phyloP scores from a whole-genome alignment of 2,888 invertebrate genomes.

The Cloeon dipterum region DNA sequence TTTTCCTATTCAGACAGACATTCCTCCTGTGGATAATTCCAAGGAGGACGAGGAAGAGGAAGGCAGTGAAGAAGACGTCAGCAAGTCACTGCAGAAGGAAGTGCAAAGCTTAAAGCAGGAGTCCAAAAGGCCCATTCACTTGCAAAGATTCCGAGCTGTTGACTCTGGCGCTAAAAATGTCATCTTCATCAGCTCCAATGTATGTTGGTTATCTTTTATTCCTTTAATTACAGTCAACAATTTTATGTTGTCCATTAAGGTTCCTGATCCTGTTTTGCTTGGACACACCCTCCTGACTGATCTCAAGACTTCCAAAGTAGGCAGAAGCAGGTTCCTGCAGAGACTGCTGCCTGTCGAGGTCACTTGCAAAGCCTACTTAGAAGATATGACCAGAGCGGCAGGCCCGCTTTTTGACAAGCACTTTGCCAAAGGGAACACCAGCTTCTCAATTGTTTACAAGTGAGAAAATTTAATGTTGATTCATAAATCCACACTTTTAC shows the following conservation, averaged over 20 bases:
- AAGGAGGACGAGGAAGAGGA: constrained; percentile 28
- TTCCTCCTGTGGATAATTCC: constrained; percentile 30
- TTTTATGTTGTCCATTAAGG: no score
- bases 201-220: constrained; percentile 7
- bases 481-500: no score
- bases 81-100: constrained; percentile 10
- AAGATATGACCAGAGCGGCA: constrained; percentile 46
- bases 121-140: constrained; percentile 4
- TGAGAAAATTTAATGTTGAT: no score
- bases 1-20: no score
- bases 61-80: constrained; percentile 17
- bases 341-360: constrained; percentile 60
- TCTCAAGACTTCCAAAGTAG: constrained; percentile 36
- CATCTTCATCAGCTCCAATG: constrained; percentile 60
- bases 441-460: constrained; percentile 56
- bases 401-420: constrained; percentile 44
- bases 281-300: constrained; percentile 49
- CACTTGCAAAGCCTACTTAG: constrained; percentile 53
- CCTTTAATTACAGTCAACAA: no score
- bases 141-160: constrained; percentile 32
- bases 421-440: constrained; percentile 44
- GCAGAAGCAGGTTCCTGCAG: constrained; percentile 51
- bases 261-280: constrained; percentile 50
- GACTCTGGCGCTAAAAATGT: constrained; percentile 66
- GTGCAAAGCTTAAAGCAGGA: constrained; percentile 12